Evolutionary conservation across 2,888 invertebrate genomes (phyloP).

Genomic region (Parelbella ahira): DNA sequence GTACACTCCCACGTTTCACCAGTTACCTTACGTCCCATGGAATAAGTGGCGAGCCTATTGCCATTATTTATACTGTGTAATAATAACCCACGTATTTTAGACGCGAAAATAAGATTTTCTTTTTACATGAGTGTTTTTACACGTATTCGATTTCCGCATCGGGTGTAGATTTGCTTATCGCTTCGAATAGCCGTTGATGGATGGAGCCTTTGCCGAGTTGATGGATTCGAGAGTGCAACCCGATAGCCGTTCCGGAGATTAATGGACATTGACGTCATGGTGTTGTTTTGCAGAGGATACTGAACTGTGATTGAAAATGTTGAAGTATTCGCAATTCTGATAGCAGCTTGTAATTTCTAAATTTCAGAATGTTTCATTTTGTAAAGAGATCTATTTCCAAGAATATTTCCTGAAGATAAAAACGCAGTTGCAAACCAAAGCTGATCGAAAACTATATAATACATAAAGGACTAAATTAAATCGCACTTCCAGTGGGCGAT

Average conservation of each 20-base stretch:
- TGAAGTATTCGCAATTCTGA: too few species aligned
- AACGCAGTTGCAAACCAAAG: conserved; percentile 1
- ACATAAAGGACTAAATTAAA: conserved; percentile 7
- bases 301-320: conserved; percentile 3
- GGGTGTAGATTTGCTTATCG: conserved; percentile 16
- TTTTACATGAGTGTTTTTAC: too few species aligned
- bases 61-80: too few species aligned
- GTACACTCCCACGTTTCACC: too few species aligned
- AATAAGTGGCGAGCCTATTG: too few species aligned
- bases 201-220: conserved; percentile 16
- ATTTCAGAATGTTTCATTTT: too few species aligned
- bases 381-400: too few species aligned
- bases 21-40: too few species aligned
- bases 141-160: conserved; percentile 10
- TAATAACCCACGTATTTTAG: too few species aligned
- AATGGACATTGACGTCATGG: conserved; percentile 7
- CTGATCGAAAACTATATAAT: conserved; percentile 6
- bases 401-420: conserved; percentile 3
- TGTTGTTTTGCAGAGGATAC: conserved; percentile 6
- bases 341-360: not conserved
- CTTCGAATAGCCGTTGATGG: conserved; percentile 13
- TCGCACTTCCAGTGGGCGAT: not conserved
- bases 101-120: too few species aligned
- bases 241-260: conserved; percentile 17
- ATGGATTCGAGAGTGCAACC: conserved; percentile 16